phyloP scores from a whole-genome alignment of 2,888 invertebrate genomes.

The Amorpha juglandis region DNA sequence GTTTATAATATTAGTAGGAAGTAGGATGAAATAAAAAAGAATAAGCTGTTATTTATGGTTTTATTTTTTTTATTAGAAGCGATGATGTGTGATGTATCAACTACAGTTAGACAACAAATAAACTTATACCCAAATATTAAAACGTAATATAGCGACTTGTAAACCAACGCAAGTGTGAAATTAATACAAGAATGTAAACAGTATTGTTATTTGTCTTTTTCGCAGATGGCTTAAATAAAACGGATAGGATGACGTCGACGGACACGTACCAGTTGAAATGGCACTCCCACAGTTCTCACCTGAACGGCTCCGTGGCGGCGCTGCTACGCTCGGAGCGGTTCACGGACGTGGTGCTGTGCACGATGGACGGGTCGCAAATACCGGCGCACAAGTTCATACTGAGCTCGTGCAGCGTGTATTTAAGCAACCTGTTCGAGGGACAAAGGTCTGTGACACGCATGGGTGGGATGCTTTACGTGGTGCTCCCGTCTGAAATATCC shows the following conservation, averaged over 20 bases:
- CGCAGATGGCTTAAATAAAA: conserved; percentile 42
- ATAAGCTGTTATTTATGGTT: no score
- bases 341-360: conserved; percentile 92
- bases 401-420: conserved; percentile 89
- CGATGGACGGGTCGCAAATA: conserved; percentile 91
- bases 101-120: no score
- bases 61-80: no score
- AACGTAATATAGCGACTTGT: not conserved
- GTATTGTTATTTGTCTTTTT: no score
- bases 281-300: conserved; percentile 93
- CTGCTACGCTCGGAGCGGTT: conserved; percentile 91
- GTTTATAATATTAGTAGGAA: no score
- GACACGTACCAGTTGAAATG: conserved; percentile 95
- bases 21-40: no score
- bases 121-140: no score
- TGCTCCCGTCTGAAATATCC: conserved; percentile 92
- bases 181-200: no score
- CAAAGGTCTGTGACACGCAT: conserved; percentile 74
- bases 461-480: conserved; percentile 86
- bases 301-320: conserved; percentile 92
- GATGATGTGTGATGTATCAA: no score
- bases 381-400: conserved; percentile 93
- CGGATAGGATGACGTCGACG: conserved; percentile 75
- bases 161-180: not conserved
- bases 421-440: conserved; percentile 75